Conservation (phyloP, 2,888 invertebrate species). For the Myopa tessellatipennis region DNA sequence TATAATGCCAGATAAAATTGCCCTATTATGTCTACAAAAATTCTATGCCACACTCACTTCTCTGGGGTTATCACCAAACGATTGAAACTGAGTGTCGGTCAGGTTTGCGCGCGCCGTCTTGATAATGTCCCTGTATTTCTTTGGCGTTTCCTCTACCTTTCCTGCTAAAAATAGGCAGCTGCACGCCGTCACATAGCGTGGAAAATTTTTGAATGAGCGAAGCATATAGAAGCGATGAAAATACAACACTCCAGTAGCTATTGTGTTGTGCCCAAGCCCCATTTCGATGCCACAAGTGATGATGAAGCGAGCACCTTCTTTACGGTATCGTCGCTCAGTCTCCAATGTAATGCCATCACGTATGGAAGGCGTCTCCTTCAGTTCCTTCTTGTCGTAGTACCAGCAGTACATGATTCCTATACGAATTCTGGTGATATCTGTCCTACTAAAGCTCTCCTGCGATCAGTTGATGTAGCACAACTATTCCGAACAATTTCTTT, state of each 20-base stretch:
- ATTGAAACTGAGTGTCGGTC: slow-evolving; percentile 84
- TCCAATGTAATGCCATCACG: slow-evolving; percentile 89
- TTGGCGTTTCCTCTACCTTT: slow-evolving; percentile 99
- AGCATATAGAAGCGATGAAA: slow-evolving; percentile 99
- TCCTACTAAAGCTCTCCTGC: not conserved
- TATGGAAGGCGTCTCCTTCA: slow-evolving; percentile 87
- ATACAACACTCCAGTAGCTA: slow-evolving; percentile 98
- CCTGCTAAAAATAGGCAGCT: slow-evolving; percentile 97
- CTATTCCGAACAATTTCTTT: not conserved
- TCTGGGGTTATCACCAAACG: slow-evolving; percentile 95
- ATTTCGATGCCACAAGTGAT: slow-evolving; percentile 93
- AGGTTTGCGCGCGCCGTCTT: slow-evolving; percentile 86
- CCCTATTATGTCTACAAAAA: too few species aligned
- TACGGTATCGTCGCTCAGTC: slow-evolving; percentile 90
- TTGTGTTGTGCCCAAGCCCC: slow-evolving; percentile 94
- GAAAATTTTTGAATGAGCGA: slow-evolving; percentile 96
- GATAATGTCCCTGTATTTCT: slow-evolving; percentile 98
- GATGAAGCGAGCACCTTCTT: slow-evolving; percentile 97
- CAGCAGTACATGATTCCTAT: slow-evolving; percentile 85
- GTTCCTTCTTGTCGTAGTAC: slow-evolving; percentile 92
- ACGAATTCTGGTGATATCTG: not conserved
- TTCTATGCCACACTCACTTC: slow-evolving; percentile 68
- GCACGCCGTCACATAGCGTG: slow-evolving; percentile 95
- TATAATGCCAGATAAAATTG: too few species aligned
- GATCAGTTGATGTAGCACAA: not conserved